Conservation (phyloP, 2,113 vertebrate species). For the Gadus chalcogrammus region DNA sequence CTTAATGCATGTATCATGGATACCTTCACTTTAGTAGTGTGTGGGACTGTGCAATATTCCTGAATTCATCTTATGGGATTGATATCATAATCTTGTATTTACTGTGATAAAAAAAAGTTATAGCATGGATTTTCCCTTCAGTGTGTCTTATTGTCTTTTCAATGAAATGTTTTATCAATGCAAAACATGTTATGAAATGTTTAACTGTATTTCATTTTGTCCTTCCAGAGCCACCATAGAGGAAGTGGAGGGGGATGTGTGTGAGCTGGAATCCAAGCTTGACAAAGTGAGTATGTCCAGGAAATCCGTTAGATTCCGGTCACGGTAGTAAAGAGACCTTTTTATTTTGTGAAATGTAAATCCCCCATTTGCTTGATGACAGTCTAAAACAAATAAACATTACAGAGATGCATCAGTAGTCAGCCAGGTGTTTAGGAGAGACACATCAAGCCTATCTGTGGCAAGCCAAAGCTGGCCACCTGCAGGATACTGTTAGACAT, state of each 20-base stretch:
- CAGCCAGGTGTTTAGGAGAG: background rate
- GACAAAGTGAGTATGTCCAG: constrained; percentile 86
- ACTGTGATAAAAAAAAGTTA: no score
- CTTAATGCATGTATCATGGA: constrained; percentile 15
- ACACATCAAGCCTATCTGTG: background rate
- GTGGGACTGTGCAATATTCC: background rate
- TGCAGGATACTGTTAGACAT: background rate
- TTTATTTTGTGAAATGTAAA: background rate
- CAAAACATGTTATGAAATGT: no score
- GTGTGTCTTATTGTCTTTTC: no score
- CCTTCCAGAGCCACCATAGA: constrained; percentile 88
- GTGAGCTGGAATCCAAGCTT: constrained; percentile 95
- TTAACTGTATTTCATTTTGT: constrained; percentile 14
- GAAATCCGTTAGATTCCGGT: constrained; percentile 23
- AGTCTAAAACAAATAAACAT: background rate
- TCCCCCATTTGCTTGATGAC: no score
- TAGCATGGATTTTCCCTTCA: no score
- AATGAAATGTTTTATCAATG: no score
- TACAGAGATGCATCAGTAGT: background rate
- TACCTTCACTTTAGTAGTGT: no score
- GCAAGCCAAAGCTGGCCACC: background rate
- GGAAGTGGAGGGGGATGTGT: constrained; percentile 96
- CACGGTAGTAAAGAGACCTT: background rate
- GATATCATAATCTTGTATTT: no score
- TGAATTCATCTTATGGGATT: no score